Base-by-base conservation (phyloP, 2,113 vertebrate species). In the Sakesphorus luctuosus region DNA sequence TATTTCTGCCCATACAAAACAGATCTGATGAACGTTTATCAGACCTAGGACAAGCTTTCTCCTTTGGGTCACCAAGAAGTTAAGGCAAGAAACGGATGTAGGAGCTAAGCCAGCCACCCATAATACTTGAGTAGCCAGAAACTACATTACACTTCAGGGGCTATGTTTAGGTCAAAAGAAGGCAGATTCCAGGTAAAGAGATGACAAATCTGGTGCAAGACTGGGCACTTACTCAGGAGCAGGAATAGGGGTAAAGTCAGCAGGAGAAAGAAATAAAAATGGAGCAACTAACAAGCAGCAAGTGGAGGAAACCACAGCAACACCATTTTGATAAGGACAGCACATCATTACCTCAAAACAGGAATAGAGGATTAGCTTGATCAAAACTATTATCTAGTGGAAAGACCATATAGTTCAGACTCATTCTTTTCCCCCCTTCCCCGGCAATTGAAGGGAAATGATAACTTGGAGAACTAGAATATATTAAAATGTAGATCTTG, bases 161-260 rank as follows among this genome's bases (percentile, higher is more conserved):
- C 7, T 55, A 3, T 33, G 3, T 25, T 66, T 82, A 18, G 24
- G 23, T 6, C 18, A 10, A 68, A 18, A 6, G 49, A 59, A 46
- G 11, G 25, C 11, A 75, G 23, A 52, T 56, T 56, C 14, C 53
- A 67, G 18, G 17, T 11, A 36, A 75, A 62, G 33, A 67, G 11
- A 12, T 65, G 43, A 33, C 5, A 61, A 50, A 29, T 3, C 13
- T 66, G 13, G 1, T 52, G 36, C 15, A 65, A 73, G 23, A 43
- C 3, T 5, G 7, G 7, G 6, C 23, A n/a, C 14, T 20, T 76
- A 9, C 44, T 73, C 25, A 9, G 49, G 43, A 58, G 6, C 0
- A 0, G 25, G 7, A 72, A 33, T 14, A 0, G 0, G 18, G 15
- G 6, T 63, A 38, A 72, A 75, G 2, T 2, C 33, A 82, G 13